Evolutionary conservation across 2,797 vertebrate species (phyloP), one percentile per base, ranked within the genome.

Genomic region (Manis javanica): DNA sequence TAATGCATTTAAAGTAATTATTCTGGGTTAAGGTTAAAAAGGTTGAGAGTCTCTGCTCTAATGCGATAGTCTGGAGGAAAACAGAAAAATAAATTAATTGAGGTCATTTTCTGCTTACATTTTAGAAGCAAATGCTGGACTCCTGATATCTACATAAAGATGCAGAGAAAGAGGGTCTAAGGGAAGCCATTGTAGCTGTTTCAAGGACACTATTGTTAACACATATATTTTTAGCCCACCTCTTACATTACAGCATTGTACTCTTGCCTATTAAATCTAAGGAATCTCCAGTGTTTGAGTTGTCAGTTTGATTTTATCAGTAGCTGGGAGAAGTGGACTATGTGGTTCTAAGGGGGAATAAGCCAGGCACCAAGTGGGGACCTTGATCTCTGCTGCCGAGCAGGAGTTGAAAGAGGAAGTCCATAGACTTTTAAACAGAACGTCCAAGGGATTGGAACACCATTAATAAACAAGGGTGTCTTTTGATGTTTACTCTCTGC

Each of bases 401-500:
- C 66, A 71, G 26, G 71, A 87, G 12, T 37, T 84, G 21, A 91
- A 42, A 87, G 37, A n/a, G 1, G 37, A 31, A 42, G 23, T 29
- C 49, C 39, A n/a, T 1, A 63, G 77, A 75, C 66, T 71, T 89
- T 92, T 39, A 77, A 92, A 83, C 4, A 96, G 57, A 88, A 85
- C 23, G 24, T 74, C 77, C 94, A 59, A 4, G 68, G 66, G 24
- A 72, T 34, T 8, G 11, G 51, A 82, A 68, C 49, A 68, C 51
- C 21, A 5, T 29, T 68, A 57, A 53, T 55, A 39, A 39, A 29
- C 66, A 53, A 64, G 74, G 2, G n/a, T 51, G 57, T 13, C 71
- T 77, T 96, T 82, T 94, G 85, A 97, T 95, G 77, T 37, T 71
- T 64, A 24, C 49, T 42, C 31, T 82, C 95, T 74, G 37, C 42